A percentile compares a stretch with the other conserved stretches of the same genome.
Conservation (phyloP, 2,888 invertebrate genomes). For the Orthosia gracilis region DNA sequence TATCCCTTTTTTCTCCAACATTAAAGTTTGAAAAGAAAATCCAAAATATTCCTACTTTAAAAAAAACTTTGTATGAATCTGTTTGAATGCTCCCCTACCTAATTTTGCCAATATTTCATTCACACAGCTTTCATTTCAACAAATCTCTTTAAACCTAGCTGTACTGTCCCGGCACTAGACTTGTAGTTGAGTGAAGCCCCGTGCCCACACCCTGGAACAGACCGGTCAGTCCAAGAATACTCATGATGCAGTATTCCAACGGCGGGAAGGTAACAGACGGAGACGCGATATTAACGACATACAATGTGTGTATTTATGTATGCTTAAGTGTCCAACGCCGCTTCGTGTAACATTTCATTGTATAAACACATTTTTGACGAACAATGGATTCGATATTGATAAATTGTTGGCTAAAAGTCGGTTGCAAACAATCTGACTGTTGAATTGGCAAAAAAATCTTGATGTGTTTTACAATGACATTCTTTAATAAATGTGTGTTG, state of each 20-base stretch:
- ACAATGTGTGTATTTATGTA: slow-evolving; percentile 66
- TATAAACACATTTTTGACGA: slow-evolving; percentile 21
- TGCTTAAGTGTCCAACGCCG: slow-evolving; percentile 66
- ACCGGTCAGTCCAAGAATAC: slow-evolving; percentile 84
- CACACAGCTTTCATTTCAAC: slow-evolving; percentile 44
- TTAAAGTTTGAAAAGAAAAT: neutral
- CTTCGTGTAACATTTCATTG: slow-evolving; percentile 58
- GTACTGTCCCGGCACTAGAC: slow-evolving; percentile 65
- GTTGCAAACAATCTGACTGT: neutral
- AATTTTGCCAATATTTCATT: slow-evolving; percentile 36
- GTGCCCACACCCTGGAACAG: slow-evolving; percentile 68
- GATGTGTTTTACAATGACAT: slow-evolving; percentile 51
- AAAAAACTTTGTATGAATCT: slow-evolving; percentile 15
- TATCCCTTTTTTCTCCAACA: neutral
- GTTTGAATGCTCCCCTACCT: slow-evolving; percentile 29
- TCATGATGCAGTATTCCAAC: slow-evolving; percentile 87
- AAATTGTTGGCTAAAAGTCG: neutral
- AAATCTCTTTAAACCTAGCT: slow-evolving; percentile 47
- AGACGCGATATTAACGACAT: slow-evolving; percentile 63
- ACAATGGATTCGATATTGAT: slow-evolving; percentile 1
- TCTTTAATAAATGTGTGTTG: slow-evolving; percentile 50
- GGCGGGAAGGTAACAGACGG: slow-evolving; percentile 83
- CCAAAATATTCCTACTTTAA: neutral
- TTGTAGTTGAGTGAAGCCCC: slow-evolving; percentile 72
- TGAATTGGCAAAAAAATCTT: neutral